Conservation (phyloP, 2,113 vertebrate species). For the Theropithecus gelada region DNA sequence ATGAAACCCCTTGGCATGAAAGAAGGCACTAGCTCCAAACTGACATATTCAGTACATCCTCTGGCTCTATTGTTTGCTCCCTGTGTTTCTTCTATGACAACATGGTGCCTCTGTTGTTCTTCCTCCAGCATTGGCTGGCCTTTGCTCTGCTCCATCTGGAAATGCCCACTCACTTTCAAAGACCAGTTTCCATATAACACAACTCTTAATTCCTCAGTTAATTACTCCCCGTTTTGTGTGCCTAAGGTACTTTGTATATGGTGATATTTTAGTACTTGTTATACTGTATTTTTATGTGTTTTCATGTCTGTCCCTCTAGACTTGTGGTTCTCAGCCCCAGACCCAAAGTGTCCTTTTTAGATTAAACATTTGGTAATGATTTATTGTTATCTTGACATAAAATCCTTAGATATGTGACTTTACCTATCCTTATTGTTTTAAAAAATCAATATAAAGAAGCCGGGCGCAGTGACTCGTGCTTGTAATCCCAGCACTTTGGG, state of each 20-base stretch:
- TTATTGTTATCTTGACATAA: not conserved
- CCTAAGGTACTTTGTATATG: not conserved
- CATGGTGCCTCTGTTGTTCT: not conserved
- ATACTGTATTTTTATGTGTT: not conserved
- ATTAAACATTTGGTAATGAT: not conserved
- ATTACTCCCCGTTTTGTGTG: not conserved
- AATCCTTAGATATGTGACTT: not conserved
- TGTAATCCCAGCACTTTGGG: too few species aligned
- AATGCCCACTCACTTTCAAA: not conserved
- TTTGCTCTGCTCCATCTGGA: not conserved
- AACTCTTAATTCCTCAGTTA: not conserved
- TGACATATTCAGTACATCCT: not conserved
- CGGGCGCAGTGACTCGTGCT: too few species aligned
- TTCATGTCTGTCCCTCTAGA: not conserved
- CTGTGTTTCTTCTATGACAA: not conserved
- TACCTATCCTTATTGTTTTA: not conserved
- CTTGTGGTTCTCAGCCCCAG: not conserved
- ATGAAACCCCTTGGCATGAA: not conserved
- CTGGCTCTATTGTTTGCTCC: fast-evolving
- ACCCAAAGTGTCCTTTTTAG: not conserved
- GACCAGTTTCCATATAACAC: not conserved
- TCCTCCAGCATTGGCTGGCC: not conserved
- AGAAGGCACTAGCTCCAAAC: fast-evolving
- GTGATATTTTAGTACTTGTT: not conserved
- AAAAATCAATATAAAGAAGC: not conserved